Evolutionary conservation across 2,113 vertebrate genomes (phyloP).

Genomic region (Calidris pugnax): DNA sequence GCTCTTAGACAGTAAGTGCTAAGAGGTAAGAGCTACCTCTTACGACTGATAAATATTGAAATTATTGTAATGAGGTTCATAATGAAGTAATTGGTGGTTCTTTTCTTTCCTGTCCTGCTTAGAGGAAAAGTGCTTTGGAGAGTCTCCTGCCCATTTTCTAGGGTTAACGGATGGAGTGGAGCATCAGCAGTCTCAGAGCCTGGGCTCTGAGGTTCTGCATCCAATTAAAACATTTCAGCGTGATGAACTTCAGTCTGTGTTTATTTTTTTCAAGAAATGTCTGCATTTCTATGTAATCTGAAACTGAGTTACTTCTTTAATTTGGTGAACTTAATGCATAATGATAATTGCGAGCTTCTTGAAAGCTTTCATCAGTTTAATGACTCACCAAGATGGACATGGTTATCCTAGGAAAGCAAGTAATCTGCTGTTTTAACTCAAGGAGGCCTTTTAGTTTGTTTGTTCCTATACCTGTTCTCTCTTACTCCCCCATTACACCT

Average conservation of each 20-base stretch:
- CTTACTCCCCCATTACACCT: rapidly evolving
- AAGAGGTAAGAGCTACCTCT: not conserved
- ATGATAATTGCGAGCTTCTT: not conserved
- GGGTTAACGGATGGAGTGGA: not conserved
- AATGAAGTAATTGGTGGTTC: not conserved
- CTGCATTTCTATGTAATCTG: not conserved
- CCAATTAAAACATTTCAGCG: not conserved
- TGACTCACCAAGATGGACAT: not conserved
- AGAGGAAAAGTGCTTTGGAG: not conserved
- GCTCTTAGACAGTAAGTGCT: not conserved
- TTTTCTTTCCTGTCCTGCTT: not conserved
- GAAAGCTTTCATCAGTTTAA: not conserved
- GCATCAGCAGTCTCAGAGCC: not conserved
- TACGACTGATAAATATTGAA: not conserved
- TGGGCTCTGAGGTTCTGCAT: not conserved
- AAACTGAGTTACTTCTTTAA: not conserved
- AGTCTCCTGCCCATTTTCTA: not conserved
- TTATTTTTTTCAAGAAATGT: not conserved
- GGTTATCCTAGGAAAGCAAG: rapidly evolving
- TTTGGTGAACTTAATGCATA: not conserved
- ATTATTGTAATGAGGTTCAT: not conserved
- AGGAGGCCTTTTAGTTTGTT: not conserved
- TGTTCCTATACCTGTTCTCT: not conserved
- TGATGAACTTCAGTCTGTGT: not conserved
- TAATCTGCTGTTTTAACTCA: not conserved